Evolutionary conservation across 1,140 invertebrate genomes (phyloP), one percentile per base, ranked within the genome.

Genomic region (Calephelis nemesis): DNA sequence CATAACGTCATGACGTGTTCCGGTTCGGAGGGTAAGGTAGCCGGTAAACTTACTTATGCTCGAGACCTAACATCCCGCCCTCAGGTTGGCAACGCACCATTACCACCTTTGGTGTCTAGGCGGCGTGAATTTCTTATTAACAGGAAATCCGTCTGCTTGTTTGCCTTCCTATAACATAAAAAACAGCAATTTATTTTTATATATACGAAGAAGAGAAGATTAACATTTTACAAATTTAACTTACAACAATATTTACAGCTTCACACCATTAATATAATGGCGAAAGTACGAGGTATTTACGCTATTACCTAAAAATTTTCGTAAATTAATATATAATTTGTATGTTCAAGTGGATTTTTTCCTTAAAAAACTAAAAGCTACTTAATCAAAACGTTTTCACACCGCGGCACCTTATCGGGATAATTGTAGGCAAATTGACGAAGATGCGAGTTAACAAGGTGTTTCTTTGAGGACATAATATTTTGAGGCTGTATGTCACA

Each of bases 341-440:
- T 39, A 39, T 39, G 19, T 58, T 58, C 30, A 11, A 1, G 42
- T 8, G 8, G 4, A 42, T 42, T 42, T 58, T 58, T 19, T 12
- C 15, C 30, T 58, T 58, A 30, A 15, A 66, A 62, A 52, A 65
- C 72, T 68, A 66, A 72, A 73, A 70, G 64, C 47, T 69, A 62
- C 74, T 80, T 78, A 80, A 80, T 80, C 78, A 80, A 76, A 76
- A 75, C 72, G 62, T 64, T 73, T 74, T 69, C 30, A 68, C 52
- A 12, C 58, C 30, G 62, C 76, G 83, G 74, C 69, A 50, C 82
- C 83, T 65, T 84, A 76, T 81, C 49, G 54, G 69, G 78, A 78
- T 85, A 88, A 88, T 88, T 86, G 73, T 85, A 83, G 77, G 76
- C 79, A 83, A 86, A 86, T 86, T 87, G 82, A 68, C 65, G 77